phyloP scores from a whole-genome alignment of 2,888 invertebrate species.

The Ceraclea dissimilis region DNA sequence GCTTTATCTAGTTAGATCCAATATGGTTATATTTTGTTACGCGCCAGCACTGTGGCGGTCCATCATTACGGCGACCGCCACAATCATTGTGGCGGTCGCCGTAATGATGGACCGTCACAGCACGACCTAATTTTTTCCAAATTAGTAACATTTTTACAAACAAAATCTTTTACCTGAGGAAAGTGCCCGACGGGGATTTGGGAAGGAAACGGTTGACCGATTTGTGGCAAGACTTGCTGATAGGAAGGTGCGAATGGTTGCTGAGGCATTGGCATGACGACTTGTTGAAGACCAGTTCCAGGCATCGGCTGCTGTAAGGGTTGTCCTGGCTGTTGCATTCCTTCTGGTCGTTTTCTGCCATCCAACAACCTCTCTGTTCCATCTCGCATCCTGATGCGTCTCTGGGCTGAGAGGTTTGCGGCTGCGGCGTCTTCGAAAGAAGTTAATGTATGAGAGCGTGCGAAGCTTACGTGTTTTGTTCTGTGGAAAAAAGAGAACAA shows the following conservation, averaged over 20 bases:
- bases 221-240: slow-evolving; percentile 23
- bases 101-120: too few relatives aligned
- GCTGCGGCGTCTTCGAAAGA: slow-evolving; percentile 69
- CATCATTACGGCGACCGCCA: too few relatives aligned
- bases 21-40: too few relatives aligned
- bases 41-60: too few relatives aligned
- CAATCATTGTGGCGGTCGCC: too few relatives aligned
- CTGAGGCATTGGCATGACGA: slow-evolving; percentile 12
- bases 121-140: too few relatives aligned
- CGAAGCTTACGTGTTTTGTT: slow-evolving; percentile 86
- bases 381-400: slow-evolving; percentile 34
- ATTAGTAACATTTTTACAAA: too few relatives aligned
- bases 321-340: slow-evolving; percentile 5
- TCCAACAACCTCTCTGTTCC: slow-evolving; percentile 64
- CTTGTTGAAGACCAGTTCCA: background rate
- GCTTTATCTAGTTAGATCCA: too few relatives aligned
- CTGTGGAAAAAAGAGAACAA: slow-evolving; percentile 36
- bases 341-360: slow-evolving; percentile 53
- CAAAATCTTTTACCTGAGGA: slow-evolving; percentile 24
- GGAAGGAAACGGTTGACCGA: slow-evolving; percentile 16
- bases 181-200: slow-evolving; percentile 24
- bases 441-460: slow-evolving; percentile 78
- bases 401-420: slow-evolving; percentile 37
- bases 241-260: slow-evolving; percentile 19
- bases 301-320: slow-evolving; percentile 27